phyloP scores from a whole-genome alignment of 1,140 invertebrate genomes.

The Cydia amplana region DNA sequence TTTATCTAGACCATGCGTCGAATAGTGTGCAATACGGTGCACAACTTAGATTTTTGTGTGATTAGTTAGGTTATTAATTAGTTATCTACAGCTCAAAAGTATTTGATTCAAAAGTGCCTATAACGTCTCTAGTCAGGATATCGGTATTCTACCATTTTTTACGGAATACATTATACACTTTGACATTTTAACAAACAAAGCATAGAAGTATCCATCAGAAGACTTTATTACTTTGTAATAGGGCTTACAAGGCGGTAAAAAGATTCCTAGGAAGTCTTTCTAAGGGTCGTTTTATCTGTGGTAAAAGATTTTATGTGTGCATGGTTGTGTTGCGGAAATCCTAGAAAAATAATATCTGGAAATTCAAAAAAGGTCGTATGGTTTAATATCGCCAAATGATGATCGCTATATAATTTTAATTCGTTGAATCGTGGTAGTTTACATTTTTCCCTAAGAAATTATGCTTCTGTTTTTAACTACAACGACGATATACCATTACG shows the following conservation, averaged over 20 bases:
- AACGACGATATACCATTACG: too few species aligned
- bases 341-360: background rate
- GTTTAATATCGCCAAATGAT: too few species aligned
- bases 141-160: slow-evolving; percentile 17
- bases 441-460: too few species aligned
- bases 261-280: background rate
- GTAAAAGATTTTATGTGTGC: background rate
- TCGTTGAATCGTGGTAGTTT: too few species aligned
- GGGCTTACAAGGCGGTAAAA: background rate
- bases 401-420: too few species aligned
- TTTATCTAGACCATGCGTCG: background rate
- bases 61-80: slow-evolving; percentile 27
- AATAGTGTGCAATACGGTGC: background rate
- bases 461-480: too few species aligned
- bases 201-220: background rate
- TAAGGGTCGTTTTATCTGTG: background rate
- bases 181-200: background rate
- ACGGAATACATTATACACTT: background rate
- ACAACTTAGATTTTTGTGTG: slow-evolving; percentile 17
- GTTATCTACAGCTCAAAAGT: slow-evolving; percentile 22
- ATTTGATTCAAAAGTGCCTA: slow-evolving; percentile 30
- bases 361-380: background rate
- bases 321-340: background rate
- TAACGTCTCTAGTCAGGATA: slow-evolving; percentile 26
- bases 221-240: background rate